phyloP scores from a whole-genome alignment of 2,888 invertebrate genomes.

The Vesta saturnalis region DNA sequence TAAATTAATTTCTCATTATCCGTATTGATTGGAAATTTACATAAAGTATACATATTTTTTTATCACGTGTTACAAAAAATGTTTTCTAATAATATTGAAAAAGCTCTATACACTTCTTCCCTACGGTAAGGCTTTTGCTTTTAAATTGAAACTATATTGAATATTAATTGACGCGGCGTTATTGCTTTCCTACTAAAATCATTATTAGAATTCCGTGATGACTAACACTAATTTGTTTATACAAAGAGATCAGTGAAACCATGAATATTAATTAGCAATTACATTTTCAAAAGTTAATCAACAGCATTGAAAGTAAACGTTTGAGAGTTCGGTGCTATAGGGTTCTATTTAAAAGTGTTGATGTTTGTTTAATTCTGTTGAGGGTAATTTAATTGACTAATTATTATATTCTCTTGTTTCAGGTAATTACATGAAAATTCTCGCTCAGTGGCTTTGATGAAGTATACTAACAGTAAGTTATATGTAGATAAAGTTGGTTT shows the following conservation, averaged over 20 bases:
- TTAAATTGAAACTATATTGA: slow-evolving; percentile 1
- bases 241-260: slow-evolving; percentile 13
- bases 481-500: background rate
- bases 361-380: background rate
- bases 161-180: background rate
- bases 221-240: slow-evolving; percentile 16
- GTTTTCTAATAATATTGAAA: background rate
- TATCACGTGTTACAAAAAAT: too few relatives aligned
- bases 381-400: background rate
- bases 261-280: slow-evolving; percentile 25
- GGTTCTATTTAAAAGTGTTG: background rate
- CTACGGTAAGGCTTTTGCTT: background rate
- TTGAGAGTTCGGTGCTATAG: slow-evolving; percentile 8
- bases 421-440: slow-evolving; percentile 1
- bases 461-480: too few relatives aligned
- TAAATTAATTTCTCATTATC: too few relatives aligned
- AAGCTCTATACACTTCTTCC: background rate
- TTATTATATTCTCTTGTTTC: slow-evolving; percentile 3
- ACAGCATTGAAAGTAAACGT: slow-evolving; percentile 2
- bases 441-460: too few relatives aligned
- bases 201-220: background rate
- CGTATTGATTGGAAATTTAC: too few relatives aligned
- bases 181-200: background rate
- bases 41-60: too few relatives aligned
- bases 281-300: slow-evolving; percentile 14